Evolutionary conservation across 2,113 vertebrate species (phyloP), one percentile per base, ranked within the genome.

Genomic region (Grammomys dolichurus): DNA sequence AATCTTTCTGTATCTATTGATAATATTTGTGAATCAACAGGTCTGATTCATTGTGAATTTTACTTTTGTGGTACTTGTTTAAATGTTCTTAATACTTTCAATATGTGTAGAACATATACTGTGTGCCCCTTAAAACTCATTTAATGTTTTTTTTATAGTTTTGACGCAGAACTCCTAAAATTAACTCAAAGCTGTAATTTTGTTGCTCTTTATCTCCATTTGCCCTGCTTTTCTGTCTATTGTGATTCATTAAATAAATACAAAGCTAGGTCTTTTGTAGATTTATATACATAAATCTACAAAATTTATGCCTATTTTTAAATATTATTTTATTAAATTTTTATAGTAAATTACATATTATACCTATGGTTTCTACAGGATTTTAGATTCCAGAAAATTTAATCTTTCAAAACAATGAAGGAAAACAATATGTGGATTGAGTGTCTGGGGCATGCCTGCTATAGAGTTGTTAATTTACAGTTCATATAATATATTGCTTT

Each of bases 11-110:
- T 82, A 73, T 36, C 20, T 51, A 33, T 46, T 82, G 9, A 70
- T 72, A n/a, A 86, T 60, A 24, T 56, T 13, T 91, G 7, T 48
- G 13, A 84, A 69, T 82, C 93, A 54, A 12, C 3, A 87, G 2
- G 10, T 95, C 22, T 86, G 24, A 14, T 91, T 60, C 7, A 67
- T 77, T n/a, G 2, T 48, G 48, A 13, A 78, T 85, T 90, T 92
- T 28, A 56, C 84, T 92, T 58, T 48, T 77, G 8, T 67, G 7
- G 2, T 43, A 1, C 31, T 1, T 58, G 1, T 26, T 63, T 69
- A 22, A 67, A 43, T 80, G 63, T 81, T 96, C 43, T 87, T 89
- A 46, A 89, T 87, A 73, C 72, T 51, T 94, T 28, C 86, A 3
- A 19, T 73, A 40, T 60, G 43, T 46, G 6, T 43, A 60, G 4